These are phyloP conservation scores for Micromesistius poutassou DNA, from an alignment of 2,797 vertebrate species.

Conservation along the genomic window DNA sequence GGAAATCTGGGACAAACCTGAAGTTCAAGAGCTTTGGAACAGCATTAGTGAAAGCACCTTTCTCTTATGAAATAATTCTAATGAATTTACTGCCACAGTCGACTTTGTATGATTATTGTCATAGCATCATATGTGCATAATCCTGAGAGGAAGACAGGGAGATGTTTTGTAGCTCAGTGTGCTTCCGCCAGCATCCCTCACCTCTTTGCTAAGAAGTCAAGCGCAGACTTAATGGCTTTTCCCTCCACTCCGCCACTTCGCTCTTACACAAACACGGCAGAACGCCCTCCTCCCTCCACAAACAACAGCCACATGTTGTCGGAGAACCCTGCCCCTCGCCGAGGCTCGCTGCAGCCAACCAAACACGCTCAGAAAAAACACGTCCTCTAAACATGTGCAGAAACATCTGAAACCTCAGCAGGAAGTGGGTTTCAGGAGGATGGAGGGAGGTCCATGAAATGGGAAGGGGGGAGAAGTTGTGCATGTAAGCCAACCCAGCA, in stretches of 20 bases:
- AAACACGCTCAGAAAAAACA: not conserved
- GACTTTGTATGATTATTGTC: not conserved
- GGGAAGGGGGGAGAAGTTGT: not conserved
- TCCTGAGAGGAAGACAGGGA: not conserved
- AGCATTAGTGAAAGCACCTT: not conserved
- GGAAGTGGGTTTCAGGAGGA: constrained; percentile 32
- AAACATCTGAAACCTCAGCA: constrained; percentile 23
- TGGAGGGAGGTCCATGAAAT: constrained; percentile 1
- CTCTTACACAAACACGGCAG: constrained; percentile 17
- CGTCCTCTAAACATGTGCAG: constrained; percentile 24
- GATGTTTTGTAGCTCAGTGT: not conserved
- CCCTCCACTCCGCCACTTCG: constrained; percentile 52
- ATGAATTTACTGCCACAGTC: not conserved
- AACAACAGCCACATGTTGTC: constrained; percentile 54
- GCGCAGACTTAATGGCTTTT: constrained; percentile 56
- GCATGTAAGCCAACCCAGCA: not conserved
- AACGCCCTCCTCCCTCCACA: constrained; percentile 22
- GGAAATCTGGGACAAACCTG: not conserved
- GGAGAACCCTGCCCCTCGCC: constrained; percentile 25
- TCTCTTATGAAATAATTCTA: not conserved
- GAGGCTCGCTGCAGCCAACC: constrained; percentile 8
- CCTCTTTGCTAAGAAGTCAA: not conserved
- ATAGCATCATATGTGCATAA: not conserved
- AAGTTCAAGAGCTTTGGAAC: not conserved
- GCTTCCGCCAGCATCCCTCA: not conserved